These are phyloP conservation scores for Manduca sexta DNA, from an alignment of 1,140 invertebrate genomes.

Conservation along the genomic window DNA sequence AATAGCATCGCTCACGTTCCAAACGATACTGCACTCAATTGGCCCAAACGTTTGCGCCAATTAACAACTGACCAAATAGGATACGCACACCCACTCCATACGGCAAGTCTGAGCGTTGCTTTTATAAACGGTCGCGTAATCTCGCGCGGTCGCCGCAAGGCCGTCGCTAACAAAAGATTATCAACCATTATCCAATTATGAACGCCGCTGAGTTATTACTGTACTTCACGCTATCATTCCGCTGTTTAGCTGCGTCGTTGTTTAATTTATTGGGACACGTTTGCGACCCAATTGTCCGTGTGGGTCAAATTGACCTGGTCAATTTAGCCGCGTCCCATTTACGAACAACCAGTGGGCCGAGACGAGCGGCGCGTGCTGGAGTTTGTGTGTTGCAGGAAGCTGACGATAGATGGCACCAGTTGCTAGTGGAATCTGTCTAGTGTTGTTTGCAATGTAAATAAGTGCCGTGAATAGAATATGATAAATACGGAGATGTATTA, in stretches of 20 bases:
- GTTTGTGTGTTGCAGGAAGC: too few species aligned
- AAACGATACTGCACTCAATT: conserved; percentile 6
- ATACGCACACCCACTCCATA: not conserved
- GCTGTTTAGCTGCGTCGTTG: not conserved
- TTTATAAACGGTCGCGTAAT: too few species aligned
- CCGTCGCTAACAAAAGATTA: conserved; percentile 42
- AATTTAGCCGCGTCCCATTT: too few species aligned
- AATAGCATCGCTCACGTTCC: conserved; percentile 11
- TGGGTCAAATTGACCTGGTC: too few species aligned
- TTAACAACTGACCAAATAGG: conserved; percentile 4
- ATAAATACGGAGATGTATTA: too few species aligned
- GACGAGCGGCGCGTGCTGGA: too few species aligned
- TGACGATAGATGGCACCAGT: too few species aligned
- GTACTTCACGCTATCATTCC: conserved; percentile 14
- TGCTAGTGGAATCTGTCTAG: not conserved
- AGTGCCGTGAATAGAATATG: too few species aligned
- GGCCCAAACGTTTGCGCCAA: conserved; percentile 15
- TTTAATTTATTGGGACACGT: not conserved
- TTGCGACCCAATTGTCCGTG: too few species aligned
- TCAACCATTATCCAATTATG: conserved; percentile 58
- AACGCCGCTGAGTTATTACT: conserved; percentile 35
- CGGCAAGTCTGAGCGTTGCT: too few species aligned
- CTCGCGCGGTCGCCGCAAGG: conserved; percentile 37
- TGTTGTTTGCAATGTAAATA: conserved; percentile 10
- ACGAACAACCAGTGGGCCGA: too few species aligned